Evolutionary conservation across 1,140 invertebrate species (phyloP).

Genomic region (Capitella teleta): DNA sequence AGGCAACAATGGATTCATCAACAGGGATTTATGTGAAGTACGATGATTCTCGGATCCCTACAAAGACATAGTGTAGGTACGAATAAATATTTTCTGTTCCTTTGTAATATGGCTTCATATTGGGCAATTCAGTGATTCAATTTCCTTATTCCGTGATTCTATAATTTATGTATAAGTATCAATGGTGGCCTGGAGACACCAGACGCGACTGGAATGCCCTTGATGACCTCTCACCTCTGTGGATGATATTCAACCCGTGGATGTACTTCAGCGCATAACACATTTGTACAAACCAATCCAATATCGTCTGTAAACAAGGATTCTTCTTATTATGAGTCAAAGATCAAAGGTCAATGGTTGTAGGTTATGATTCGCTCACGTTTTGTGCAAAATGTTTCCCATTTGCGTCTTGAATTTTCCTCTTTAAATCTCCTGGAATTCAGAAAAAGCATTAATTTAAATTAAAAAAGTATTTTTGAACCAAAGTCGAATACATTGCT

Average conservation of each 20-base stretch:
- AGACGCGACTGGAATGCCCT: slow-evolving; percentile 25
- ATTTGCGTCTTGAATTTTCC: too few relatives aligned
- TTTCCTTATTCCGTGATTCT: too few relatives aligned
- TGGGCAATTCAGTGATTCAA: not conserved
- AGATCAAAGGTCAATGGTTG: too few relatives aligned
- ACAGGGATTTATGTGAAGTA: not conserved
- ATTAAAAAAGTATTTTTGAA: too few relatives aligned
- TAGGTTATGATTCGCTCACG: too few relatives aligned
- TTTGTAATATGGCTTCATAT: not conserved
- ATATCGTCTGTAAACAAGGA: slow-evolving; percentile 1
- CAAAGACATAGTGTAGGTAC: not conserved
- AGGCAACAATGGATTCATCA: not conserved
- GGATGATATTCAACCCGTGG: slow-evolving; percentile 44
- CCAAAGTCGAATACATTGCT: too few relatives aligned
- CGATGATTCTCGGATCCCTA: not conserved
- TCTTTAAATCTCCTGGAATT: too few relatives aligned
- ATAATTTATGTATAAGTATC: too few relatives aligned
- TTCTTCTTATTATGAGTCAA: too few relatives aligned
- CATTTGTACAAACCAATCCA: slow-evolving; percentile 46
- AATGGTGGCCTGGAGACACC: not conserved
- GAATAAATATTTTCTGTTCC: not conserved
- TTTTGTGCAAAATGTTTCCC: too few relatives aligned
- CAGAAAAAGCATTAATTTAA: too few relatives aligned
- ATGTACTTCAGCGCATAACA: slow-evolving; percentile 44
- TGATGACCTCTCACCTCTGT: too few relatives aligned